A percentile compares a stretch with the other conserved stretches of the same genome.
Conservation (phyloP, 2,113 vertebrate genomes). For the Pterophyllum scalare region DNA sequence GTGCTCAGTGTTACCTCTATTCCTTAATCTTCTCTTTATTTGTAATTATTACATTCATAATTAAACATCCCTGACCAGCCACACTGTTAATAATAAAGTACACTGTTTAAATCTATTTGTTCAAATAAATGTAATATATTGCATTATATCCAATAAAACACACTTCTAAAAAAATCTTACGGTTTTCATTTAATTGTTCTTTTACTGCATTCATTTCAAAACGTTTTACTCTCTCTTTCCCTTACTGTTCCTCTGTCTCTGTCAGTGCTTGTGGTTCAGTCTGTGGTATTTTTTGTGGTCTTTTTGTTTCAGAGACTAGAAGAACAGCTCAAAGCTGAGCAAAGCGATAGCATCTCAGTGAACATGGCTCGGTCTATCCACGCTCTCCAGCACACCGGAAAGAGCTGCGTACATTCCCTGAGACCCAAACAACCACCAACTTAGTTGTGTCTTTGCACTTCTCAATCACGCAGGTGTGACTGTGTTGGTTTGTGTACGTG, state of each 20-base stretch:
- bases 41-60: not conserved
- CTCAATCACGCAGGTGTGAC: conserved; percentile 53
- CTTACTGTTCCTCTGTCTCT: conserved; percentile 14
- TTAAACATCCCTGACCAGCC: not conserved
- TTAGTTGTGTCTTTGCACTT: conserved; percentile 43
- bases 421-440: conserved; percentile 60
- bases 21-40: not conserved
- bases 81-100: not conserved
- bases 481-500: not conserved
- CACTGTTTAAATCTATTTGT: not conserved
- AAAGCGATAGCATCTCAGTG: conserved; percentile 64
- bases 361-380: conserved; percentile 28
- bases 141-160: conserved; percentile 7
- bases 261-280: conserved; percentile 70
- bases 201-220: conserved; percentile 15
- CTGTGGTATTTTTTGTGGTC: conserved; percentile 80
- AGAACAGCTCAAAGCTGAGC: conserved; percentile 74
- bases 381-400: conserved; percentile 76
- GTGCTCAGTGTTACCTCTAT: not conserved
- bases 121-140: not conserved
- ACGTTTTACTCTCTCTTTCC: not conserved
- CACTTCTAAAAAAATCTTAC: not conserved
- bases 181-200: not conserved
- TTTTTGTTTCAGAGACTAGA: conserved; percentile 78
- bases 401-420: conserved; percentile 43